Evolutionary conservation across 2,888 invertebrate species (phyloP), one percentile per base, ranked within the genome.

Genomic region (Glyphotaelius pellucidus): DNA sequence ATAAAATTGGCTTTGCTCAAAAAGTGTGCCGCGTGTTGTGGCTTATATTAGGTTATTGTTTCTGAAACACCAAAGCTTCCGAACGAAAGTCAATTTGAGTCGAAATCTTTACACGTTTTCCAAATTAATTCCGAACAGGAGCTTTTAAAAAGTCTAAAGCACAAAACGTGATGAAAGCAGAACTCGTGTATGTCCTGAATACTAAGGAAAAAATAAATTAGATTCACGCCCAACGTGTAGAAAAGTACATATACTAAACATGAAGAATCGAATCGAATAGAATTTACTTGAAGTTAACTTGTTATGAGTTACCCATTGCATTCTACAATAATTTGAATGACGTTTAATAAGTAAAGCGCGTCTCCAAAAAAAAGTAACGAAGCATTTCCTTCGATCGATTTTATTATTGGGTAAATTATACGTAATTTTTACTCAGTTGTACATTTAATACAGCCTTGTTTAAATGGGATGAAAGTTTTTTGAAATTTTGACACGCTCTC

Each of bases 401-500:
- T 25, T 0, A 67, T 9, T 9, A 67, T n/a, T 67, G 67, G 9
- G 9, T 7, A 67, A 67, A 67, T 67, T 25, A n/a, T 7, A 67
- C 1, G 67, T 4, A 9, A 9, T 25, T 67, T 67, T 25, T n/a
- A n/a, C 67, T 25, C 7, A 19, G 0, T 67, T 25, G 0, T 7
- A 25, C 25, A 67, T 67, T 67, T 67, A 25, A 19, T 15, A 67
- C 4, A 67, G 19, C 67, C 67, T 52, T 52, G 52, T 15, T 52
- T 19, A 19, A 15, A 52, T 25, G 30, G 85, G 38, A 15, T 25
- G 42, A 42, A 30, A 86, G 9, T 86, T 0, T n/a, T n/a, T 85
- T n/a, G 9, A n/a, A 85, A 85, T 85, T 85, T n/a, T 85, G 85
- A 19, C 85, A 38, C 86, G 47, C 86, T n/a, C 86, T 86, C 47